Evolutionary conservation across 2,113 vertebrate species (phyloP), one percentile per base, ranked within the genome.

Genomic region (Sebastes fasciatus): DNA sequence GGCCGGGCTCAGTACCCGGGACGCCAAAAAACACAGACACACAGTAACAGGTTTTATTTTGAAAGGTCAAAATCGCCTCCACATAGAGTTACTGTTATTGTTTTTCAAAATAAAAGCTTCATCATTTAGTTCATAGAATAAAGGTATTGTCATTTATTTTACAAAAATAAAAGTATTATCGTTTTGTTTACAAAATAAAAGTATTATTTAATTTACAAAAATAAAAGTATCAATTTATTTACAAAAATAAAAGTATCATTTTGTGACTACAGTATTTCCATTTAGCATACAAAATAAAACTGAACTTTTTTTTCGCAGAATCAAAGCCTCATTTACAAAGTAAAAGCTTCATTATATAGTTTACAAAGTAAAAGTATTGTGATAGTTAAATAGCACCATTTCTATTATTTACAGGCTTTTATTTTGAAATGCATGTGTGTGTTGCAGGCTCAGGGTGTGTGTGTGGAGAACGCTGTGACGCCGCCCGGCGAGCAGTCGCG

Each of bases 391-490:
- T 8, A 43, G 11, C 1, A 14, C 12, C 8, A 26, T 26, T 26
- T 26, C 26, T 26, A 26, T 26, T 46, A 11, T 54, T 54, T n/a
- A 17, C 26, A 58, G 8, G 12, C 62, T 66, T 49, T 60, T 2
- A 46, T 55, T 69, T 7, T 82, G 55, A 62, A 61, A 72, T 26
- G 26, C 21, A 12, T 82, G 14, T 52, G 40, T 78, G 54, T 86
- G 65, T 64, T 43, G 40, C 82, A 96, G 0, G 96, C 96, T 12
- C 93, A 94, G 1, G 97, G 97, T 0, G 88, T 89, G 84, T 97
- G 97, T 5, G 96, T 97, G 83, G 89, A 92, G 2, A 92, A 96
- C 1, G 96, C 96, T 0, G 4, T 87, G 21, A 92, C 83, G 19
- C 92, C 92, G 1, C 85, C 92, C 0, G 93, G 90, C 0, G 83